phyloP scores from a whole-genome alignment of 2,888 invertebrate genomes.

The Antheraea yamamai region DNA sequence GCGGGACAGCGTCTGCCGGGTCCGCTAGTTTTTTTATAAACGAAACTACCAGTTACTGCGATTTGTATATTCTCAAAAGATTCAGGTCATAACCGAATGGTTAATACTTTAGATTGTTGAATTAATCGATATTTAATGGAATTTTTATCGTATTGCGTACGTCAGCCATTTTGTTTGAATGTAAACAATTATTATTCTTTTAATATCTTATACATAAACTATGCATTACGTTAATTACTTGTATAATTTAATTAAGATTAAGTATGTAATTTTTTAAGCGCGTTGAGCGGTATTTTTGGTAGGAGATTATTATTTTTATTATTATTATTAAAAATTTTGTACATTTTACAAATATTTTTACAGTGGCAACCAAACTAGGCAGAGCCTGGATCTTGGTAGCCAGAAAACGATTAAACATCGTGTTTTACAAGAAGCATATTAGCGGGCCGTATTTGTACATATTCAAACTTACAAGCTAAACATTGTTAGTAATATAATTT shows the following conservation, averaged over 20 bases:
- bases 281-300: no score
- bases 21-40: not conserved
- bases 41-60: not conserved
- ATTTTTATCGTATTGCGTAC: slow-evolving; percentile 3
- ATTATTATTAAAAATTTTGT: no score
- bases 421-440: no score
- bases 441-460: no score
- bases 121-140: not conserved
- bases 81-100: not conserved
- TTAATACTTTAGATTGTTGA: not conserved
- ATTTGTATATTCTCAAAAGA: not conserved
- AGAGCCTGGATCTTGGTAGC: no score
- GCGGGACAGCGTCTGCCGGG: no score
- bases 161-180: not conserved
- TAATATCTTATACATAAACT: not conserved
- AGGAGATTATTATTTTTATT: no score
- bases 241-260: not conserved
- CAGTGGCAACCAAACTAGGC: no score
- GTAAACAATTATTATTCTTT: not conserved
- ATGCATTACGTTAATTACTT: not conserved
- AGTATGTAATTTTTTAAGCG: not conserved
- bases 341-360: no score
- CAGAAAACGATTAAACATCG: no score
- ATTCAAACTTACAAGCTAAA: no score
- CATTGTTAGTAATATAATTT: no score